Evolutionary conservation across 2,797 vertebrate species (phyloP), one percentile per base, ranked within the genome.

Genomic region (Capromys pilorides): DNA sequence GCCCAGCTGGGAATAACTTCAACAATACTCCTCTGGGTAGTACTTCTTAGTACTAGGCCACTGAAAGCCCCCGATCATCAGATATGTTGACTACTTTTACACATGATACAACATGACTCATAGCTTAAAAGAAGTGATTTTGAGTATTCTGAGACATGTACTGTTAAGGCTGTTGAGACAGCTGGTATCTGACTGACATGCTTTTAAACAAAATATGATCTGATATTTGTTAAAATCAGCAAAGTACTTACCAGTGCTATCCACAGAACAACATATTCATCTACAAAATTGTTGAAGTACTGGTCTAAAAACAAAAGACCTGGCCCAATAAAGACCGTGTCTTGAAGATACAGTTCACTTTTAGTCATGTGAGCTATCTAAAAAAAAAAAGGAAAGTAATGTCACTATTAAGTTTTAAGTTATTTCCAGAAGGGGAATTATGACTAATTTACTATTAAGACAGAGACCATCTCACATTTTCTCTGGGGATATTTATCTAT

Each of bases 331-430:
- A 99, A 99, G 67, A 99, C 99, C 33, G 99, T 98, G 96, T 99
- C 99, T 77, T 99, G 98, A 97, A 99, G 99, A 97, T 98, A 97
- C 82, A 99, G 98, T 98, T 99, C 99, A 97, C 99, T 99, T 98
- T 99, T 99, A 85, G 99, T 99, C 99, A 99, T 99, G 98, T 99
- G 99, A 91, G 99, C 99, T 80, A 99, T 96, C 99, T 99, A 83
- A 73, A 95, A 92, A 96, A 96, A 96, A 96, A 94, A 13, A 36
- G 94, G 2, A 96, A 93, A 94, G 93, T 79, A 87, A 86, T 88
- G 85, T 97, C 87, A 97, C 39, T 94, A 85, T 91, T 89, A 96
- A 79, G 75, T 93, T 93, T 94, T 85, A 85, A 93, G 85, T 94
- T 91, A 93, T 73, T 92, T 96, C 95, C 11, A 96, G 73, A 19